Percentiles rank a stretch among this genome's conserved stretches.
Conservation (phyloP, 1,140 invertebrate species). For the Riptortus pedestris region DNA sequence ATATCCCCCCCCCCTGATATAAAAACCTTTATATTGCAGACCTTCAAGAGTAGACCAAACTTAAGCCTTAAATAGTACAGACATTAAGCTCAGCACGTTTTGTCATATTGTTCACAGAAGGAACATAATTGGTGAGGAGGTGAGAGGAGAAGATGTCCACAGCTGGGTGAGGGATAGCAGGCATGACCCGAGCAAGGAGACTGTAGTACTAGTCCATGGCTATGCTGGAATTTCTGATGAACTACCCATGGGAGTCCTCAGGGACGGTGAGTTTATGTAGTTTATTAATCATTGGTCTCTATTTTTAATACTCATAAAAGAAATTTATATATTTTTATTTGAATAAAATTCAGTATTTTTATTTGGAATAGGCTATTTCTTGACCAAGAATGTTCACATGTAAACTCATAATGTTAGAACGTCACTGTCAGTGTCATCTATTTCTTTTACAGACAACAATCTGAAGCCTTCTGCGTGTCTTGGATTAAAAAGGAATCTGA, state of each 20-base stretch:
- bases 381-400: no score
- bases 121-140: neutral
- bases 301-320: neutral
- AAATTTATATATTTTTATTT: neutral
- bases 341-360: neutral
- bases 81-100: no score
- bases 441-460: no score
- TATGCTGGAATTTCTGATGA: constrained; percentile 49
- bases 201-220: constrained; percentile 57
- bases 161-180: constrained; percentile 54
- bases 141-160: neutral
- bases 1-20: no score
- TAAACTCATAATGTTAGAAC: no score
- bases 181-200: constrained; percentile 54
- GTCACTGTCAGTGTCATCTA: no score
- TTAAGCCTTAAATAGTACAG: no score
- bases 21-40: no score
- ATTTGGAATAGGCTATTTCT: no score
- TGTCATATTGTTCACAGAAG: neutral
- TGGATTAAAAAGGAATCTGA: no score
- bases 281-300: neutral
- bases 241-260: constrained; percentile 33
- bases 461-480: no score
- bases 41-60: no score
- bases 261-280: constrained; percentile 32